Evolutionary conservation across 2,113 vertebrate species (phyloP).

Genomic region (Anolis carolinensis): DNA sequence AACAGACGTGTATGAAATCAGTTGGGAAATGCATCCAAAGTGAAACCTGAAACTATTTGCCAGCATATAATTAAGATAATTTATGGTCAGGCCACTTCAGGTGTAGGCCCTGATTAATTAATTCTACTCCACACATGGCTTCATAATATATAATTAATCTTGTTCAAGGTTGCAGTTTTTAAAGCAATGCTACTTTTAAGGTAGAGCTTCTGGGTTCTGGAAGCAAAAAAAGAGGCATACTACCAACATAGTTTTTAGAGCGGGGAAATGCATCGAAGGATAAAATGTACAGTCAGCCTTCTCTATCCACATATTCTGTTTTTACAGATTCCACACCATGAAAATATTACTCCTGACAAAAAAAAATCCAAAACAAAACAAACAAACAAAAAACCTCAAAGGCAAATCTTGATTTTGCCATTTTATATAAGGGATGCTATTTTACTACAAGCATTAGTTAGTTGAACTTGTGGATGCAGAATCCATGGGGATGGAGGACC

Average conservation of each 20-base stretch:
- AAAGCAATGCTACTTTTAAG: background rate
- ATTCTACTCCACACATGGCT: background rate
- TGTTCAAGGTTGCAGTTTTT: accelerated
- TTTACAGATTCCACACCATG: no score
- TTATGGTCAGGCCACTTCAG: background rate
- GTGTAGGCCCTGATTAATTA: constrained; percentile 13
- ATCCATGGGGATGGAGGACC: background rate
- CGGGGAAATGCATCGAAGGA: background rate
- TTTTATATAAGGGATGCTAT: no score
- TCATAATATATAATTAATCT: accelerated
- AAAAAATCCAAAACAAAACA: no score
- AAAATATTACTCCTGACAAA: no score
- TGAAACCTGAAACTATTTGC: constrained; percentile 17
- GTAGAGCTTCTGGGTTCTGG: background rate
- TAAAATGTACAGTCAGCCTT: background rate
- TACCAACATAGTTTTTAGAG: background rate
- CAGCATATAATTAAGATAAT: constrained; percentile 5
- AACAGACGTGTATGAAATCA: background rate
- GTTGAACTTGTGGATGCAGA: no score
- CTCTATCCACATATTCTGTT: no score
- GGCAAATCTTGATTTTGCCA: no score
- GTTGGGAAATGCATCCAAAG: background rate
- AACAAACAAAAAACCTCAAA: no score
- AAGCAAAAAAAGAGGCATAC: background rate
- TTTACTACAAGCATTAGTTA: no score